Conservation (phyloP, 2,888 invertebrate species). For the Cactoblastis cactorum region DNA sequence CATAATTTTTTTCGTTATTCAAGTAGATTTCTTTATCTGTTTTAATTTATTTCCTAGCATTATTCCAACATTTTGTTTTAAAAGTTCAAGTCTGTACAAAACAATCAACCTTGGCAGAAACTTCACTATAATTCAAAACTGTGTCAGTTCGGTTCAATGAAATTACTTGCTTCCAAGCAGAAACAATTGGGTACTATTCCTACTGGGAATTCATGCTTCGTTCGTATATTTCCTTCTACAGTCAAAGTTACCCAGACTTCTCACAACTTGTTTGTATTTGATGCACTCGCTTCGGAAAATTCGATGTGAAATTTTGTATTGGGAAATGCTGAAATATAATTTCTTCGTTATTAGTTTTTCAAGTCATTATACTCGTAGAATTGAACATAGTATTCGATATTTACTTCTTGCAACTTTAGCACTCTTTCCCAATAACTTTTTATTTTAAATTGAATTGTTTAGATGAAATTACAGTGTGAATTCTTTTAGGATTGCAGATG, state of each 20-base stretch:
- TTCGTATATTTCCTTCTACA: neutral
- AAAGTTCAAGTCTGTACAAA: neutral
- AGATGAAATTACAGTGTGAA: too few relatives aligned
- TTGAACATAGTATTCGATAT: neutral
- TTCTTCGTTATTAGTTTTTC: neutral
- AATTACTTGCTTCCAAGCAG: neutral
- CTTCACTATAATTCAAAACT: neutral
- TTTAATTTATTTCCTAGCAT: too few relatives aligned
- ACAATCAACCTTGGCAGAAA: neutral
- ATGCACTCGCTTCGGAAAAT: neutral
- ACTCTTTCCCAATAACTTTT: too few relatives aligned
- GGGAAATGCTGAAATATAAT: neutral
- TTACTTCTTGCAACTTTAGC: neutral
- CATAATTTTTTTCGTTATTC: too few relatives aligned
- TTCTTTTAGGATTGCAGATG: too few relatives aligned
- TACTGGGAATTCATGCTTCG: neutral
- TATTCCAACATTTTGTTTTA: neutral
- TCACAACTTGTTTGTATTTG: constrained; percentile 5
- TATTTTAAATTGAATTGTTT: too few relatives aligned
- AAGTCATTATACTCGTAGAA: neutral
- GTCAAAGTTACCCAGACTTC: neutral
- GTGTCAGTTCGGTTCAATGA: neutral
- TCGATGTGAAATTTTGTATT: neutral
- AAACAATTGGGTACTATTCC: constrained; percentile 5
- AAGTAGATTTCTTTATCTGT: too few relatives aligned